These are phyloP conservation scores for Dendroctonus valens DNA, from an alignment of 1,140 invertebrate species.

Conservation along the genomic window DNA sequence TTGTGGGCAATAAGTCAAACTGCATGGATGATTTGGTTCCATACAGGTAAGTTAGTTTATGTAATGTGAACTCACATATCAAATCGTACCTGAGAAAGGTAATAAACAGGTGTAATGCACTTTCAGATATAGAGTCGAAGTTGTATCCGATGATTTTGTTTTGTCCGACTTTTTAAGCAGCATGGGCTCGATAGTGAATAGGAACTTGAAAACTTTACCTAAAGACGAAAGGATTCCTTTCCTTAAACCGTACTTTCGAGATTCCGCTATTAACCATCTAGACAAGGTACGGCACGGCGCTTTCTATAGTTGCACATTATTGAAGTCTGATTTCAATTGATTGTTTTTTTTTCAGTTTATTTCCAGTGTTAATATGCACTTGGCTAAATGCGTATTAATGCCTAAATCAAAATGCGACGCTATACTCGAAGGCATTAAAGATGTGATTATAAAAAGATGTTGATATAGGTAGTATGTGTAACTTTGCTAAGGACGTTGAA, in stretches of 20 bases:
- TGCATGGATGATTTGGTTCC: constrained; percentile 44
- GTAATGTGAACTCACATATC: no score
- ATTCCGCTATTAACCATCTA: constrained; percentile 45
- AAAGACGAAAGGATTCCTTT: constrained; percentile 41
- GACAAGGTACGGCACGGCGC: constrained; percentile 40
- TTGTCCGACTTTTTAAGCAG: constrained; percentile 37
- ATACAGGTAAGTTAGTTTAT: constrained; percentile 37
- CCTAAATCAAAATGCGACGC: constrained; percentile 45
- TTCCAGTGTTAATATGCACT: constrained; percentile 46
- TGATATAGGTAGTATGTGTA: no score
- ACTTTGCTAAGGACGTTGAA: no score
- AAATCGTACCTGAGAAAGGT: neutral
- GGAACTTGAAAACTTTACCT: neutral
- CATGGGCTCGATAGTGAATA: constrained; percentile 9
- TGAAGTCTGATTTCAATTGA: constrained; percentile 1
- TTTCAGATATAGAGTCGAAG: constrained; percentile 43
- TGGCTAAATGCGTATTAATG: constrained; percentile 43
- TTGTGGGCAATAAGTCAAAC: constrained; percentile 44
- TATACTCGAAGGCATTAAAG: constrained; percentile 47
- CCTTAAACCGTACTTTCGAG: constrained; percentile 43
- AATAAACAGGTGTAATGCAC: neutral
- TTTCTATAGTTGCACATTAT: neutral
- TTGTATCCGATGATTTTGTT: constrained; percentile 36
- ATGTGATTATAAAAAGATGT: constrained; percentile 45
- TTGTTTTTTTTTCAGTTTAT: constrained; percentile 41